Percentiles rank a stretch among this genome's conserved stretches.
phyloP scores from a whole-genome alignment of 2,888 invertebrate genomes.

The Cheilosia pagana region DNA sequence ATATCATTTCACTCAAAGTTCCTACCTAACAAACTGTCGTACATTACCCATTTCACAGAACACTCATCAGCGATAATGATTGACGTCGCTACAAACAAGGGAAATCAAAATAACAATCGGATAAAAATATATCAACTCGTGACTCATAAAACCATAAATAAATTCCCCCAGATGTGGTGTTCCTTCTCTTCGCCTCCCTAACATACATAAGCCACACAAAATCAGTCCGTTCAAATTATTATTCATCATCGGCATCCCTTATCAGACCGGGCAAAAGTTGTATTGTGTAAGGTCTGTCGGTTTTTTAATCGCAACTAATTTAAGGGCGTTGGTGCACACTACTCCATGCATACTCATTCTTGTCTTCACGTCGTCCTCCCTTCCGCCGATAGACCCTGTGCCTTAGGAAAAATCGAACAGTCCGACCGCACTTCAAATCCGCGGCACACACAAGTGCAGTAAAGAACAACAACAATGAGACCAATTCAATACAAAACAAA shows the following conservation, averaged over 20 bases:
- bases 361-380: not conserved
- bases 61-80: not conserved
- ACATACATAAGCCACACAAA: not conserved
- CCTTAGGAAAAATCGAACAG: not conserved
- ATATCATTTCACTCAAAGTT: too few species aligned
- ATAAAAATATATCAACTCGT: not conserved
- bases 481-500: not conserved
- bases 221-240: conserved; percentile 41
- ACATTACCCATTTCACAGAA: too few species aligned
- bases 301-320: conserved; percentile 50
- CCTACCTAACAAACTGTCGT: too few species aligned
- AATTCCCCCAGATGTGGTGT: conserved; percentile 20
- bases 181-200: not conserved
- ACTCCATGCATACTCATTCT: conserved; percentile 1
- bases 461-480: conserved; percentile 4
- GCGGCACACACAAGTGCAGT: conserved; percentile 40
- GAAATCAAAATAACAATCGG: not conserved
- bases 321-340: conserved; percentile 62
- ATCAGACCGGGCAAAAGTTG: conserved; percentile 45
- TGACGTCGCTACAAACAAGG: not conserved
- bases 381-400: not conserved
- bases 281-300: conserved; percentile 20
- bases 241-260: conserved; percentile 51
- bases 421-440: conserved; percentile 21
- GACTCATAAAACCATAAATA: conserved; percentile 55